phyloP scores from a whole-genome alignment of 1,140 invertebrate species.

The Palaemon carinicauda region DNA sequence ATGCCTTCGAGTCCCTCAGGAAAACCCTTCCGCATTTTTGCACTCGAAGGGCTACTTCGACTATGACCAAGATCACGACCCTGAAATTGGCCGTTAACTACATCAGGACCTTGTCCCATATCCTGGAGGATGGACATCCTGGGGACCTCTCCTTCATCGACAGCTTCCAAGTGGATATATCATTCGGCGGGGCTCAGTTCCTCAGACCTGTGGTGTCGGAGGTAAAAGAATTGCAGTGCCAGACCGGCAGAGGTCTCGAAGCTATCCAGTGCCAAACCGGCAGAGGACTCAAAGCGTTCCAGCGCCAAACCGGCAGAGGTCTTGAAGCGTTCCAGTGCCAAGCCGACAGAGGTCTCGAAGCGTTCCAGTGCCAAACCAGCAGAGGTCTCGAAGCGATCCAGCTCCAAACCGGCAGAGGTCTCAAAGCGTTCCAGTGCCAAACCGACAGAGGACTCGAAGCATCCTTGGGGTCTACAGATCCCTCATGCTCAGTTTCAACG shows the following conservation, averaged over 20 bases:
- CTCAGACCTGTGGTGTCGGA: neutral
- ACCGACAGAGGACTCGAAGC: too few relatives aligned
- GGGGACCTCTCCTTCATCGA: slow-evolving; percentile 10
- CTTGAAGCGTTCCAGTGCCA: too few relatives aligned
- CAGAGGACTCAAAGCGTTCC: too few relatives aligned
- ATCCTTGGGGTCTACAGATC: neutral
- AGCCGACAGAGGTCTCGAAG: too few relatives aligned
- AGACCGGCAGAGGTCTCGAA: too few relatives aligned
- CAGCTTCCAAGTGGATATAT: neutral
- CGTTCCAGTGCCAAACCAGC: too few relatives aligned
- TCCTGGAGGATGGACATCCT: slow-evolving; percentile 33
- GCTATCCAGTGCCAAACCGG: too few relatives aligned
- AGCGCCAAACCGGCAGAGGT: too few relatives aligned
- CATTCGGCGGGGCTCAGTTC: neutral
- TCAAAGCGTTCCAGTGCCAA: too few relatives aligned
- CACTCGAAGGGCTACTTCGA: neutral
- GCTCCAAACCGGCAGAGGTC: too few relatives aligned
- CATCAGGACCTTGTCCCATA: slow-evolving; percentile 37
- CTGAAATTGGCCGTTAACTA: slow-evolving; percentile 42
- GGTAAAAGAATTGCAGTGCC: too few relatives aligned
- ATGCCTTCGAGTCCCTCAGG: slow-evolving; percentile 73
- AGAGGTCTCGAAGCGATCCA: too few relatives aligned
- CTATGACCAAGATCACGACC: slow-evolving; percentile 47
- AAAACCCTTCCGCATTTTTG: slow-evolving; percentile 29
- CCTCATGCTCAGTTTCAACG: neutral